These are phyloP conservation scores for Gambusia holbrooki DNA, from an alignment of 2,113 vertebrate genomes.

Conservation along the genomic window DNA sequence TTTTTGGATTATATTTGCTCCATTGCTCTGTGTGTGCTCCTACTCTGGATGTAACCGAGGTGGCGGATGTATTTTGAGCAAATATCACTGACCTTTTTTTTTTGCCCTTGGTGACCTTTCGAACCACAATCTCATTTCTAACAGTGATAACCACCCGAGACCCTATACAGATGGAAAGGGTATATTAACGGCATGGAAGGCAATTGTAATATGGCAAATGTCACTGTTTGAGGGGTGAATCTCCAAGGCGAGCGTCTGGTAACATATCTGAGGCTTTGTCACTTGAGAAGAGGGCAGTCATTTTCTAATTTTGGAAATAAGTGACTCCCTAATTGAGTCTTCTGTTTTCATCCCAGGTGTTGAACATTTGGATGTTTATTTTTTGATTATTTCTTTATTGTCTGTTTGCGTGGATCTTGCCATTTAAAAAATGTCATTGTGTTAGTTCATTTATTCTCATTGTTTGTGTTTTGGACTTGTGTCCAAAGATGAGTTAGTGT, in stretches of 20 bases:
- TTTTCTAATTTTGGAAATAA: not conserved
- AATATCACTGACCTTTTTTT: slow-evolving; percentile 57
- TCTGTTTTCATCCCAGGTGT: too few species aligned
- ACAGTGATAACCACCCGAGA: slow-evolving; percentile 53
- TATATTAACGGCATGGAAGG: slow-evolving; percentile 44
- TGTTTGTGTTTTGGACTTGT: too few species aligned
- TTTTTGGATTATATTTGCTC: not conserved
- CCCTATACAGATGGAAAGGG: slow-evolving; percentile 31
- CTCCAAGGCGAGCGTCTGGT: slow-evolving; percentile 9
- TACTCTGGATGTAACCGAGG: not conserved
- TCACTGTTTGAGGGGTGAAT: slow-evolving; percentile 49
- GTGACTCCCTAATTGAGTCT: not conserved
- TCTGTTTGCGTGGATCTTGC: too few species aligned
- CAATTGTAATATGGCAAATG: slow-evolving; percentile 52
- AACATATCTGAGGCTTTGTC: not conserved
- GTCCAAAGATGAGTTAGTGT: too few species aligned
- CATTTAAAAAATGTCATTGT: too few species aligned
- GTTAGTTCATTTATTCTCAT: too few species aligned
- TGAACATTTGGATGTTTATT: too few species aligned
- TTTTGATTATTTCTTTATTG: too few species aligned
- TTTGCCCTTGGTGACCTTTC: slow-evolving; percentile 48
- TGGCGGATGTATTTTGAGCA: slow-evolving; percentile 43
- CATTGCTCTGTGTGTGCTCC: not conserved
- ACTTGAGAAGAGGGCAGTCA: not conserved
- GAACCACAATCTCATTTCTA: slow-evolving; percentile 51